A percentile compares a stretch with the other conserved stretches of the same genome.
phyloP scores from a whole-genome alignment of 2,113 vertebrate genomes.

The Dasypus novemcinctus region DNA sequence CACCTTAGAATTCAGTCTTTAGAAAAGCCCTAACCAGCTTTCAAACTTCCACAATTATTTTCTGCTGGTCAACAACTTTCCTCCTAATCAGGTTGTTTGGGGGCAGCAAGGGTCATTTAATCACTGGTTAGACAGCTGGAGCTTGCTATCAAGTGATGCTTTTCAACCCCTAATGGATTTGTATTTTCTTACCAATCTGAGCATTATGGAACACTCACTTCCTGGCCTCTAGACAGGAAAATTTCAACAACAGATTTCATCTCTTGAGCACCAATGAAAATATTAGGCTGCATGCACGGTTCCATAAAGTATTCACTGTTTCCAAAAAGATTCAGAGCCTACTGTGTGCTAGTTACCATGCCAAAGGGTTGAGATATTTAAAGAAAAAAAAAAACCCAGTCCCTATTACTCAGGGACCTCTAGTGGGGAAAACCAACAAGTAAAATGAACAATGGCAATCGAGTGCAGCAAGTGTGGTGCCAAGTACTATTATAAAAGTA shows the following conservation, averaged over 20 bases:
- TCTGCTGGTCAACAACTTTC: not conserved
- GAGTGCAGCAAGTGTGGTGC: not conserved
- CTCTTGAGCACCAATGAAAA: not conserved
- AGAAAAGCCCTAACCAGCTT: not conserved
- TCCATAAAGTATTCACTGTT: not conserved
- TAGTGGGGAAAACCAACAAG: not conserved
- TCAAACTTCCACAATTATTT: not conserved
- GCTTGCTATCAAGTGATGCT: not conserved
- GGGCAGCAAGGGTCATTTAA: not conserved
- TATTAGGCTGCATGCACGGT: not conserved
- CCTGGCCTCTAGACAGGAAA: not conserved
- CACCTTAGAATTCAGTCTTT: not conserved
- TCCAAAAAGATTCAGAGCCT: not conserved
- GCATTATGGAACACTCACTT: not conserved
- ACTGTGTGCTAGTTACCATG: not conserved
- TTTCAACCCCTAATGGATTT: not conserved
- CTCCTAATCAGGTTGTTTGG: not conserved
- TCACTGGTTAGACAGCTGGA: not conserved
- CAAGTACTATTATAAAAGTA: not conserved
- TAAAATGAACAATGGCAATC: not conserved
- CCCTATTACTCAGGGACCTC: not conserved
- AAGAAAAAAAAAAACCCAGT: not conserved
- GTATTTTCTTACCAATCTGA: constrained; percentile 1
- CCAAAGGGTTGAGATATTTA: not conserved
- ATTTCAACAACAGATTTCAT: not conserved